Base-by-base conservation (phyloP, 2,888 invertebrate species). In the Polydrusus pterygomalis region DNA sequence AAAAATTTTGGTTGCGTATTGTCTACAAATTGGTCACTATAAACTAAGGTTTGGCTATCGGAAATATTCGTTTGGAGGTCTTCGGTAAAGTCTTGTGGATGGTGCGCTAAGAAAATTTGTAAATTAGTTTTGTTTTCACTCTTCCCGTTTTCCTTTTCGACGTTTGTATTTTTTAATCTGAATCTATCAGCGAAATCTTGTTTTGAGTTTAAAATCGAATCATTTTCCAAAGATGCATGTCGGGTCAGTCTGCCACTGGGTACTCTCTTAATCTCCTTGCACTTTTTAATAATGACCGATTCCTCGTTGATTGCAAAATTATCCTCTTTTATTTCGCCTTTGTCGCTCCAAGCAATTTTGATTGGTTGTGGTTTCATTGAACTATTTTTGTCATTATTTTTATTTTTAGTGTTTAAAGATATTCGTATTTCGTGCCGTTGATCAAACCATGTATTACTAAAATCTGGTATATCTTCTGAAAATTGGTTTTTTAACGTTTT, bases 91-190 rank as follows among this genome's bases (percentile, higher is more conserved):
- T 63, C 79, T 76, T 86, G 85, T n/a, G 88, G 86, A 18, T 89
- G 89, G 77, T 90, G 90, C 0, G 91, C 89, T 67, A 92, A 84
- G 80, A 91, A 91, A 77, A 92, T 92, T 70, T 90, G 90, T 47
- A 92, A 87, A 83, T 92, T 92, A 1, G 90, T 88, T 82, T 90
- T 91, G 58, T 77, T 62, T 65, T 77, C 79, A 70, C 70, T 74
- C 67, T 73, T 78, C 30, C 76, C 74, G 18, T 77, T 74, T 17
- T 74, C 74, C 49, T 74, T 78, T 63, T 65, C 20, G 34, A 51
- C 17, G 13, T 13, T 45, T 25, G 40, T 54, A 6, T 43, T 64
- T 45, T 77, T 69, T 10, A 80, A 45, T 18, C 79, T 74, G 79
- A 78, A 90, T 83, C 80, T 89, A 88, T 78, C 90, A 83, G 80